These are phyloP conservation scores for Festucalex cinctus DNA, from an alignment of 2,113 vertebrate species.

Conservation along the genomic window DNA sequence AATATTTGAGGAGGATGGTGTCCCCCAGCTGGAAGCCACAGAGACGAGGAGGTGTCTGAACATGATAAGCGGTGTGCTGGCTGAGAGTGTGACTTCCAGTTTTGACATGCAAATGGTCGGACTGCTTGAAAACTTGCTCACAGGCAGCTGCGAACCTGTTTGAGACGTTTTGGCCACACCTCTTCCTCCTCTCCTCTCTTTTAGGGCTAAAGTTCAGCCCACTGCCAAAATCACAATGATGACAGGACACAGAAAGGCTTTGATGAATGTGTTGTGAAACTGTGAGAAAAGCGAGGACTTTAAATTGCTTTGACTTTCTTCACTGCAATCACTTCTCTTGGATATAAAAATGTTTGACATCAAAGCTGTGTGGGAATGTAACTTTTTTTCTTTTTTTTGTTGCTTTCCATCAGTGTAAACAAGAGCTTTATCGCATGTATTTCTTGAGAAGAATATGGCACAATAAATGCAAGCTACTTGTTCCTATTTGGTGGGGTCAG, in stretches of 20 bases:
- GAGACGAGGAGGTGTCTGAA: constrained; percentile 65
- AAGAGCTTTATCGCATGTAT: neutral
- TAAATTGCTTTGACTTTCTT: neutral
- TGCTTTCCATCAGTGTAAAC: neutral
- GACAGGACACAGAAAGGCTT: constrained; percentile 24
- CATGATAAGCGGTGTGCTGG: constrained; percentile 59
- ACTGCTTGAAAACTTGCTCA: constrained; percentile 60
- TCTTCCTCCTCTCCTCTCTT: constrained; percentile 8
- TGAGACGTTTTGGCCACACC: constrained; percentile 72
- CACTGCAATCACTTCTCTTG: neutral
- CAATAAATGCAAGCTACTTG: neutral
- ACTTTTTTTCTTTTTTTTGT: no score
- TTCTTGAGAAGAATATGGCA: neutral
- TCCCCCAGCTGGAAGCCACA: constrained; percentile 40
- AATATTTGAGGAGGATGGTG: constrained; percentile 17
- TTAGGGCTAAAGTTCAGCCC: constrained; percentile 45
- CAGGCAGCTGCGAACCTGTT: constrained; percentile 77
- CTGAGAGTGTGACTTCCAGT: constrained; percentile 81
- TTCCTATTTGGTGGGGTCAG: constrained; percentile 1
- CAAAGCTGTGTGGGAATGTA: neutral
- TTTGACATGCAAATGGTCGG: constrained; percentile 75
- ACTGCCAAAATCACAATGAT: constrained; percentile 11
- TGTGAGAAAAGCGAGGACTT: neutral
- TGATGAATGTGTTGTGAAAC: constrained; percentile 5
- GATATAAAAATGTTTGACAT: neutral